Evolutionary conservation across 2,888 invertebrate species (phyloP).

Genomic region (Agrotis exclamationis): DNA sequence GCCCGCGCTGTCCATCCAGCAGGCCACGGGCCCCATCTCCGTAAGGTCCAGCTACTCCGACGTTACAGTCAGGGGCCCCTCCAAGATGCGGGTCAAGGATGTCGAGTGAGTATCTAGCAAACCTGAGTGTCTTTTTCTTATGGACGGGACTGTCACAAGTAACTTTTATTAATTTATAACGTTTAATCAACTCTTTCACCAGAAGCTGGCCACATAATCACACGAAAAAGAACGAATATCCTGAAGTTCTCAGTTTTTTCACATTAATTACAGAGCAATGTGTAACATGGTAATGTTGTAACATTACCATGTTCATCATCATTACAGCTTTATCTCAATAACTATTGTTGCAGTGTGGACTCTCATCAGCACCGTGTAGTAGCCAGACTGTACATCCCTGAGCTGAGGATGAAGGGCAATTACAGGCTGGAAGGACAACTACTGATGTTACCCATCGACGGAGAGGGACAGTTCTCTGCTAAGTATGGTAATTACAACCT

Average conservation of each 20-base stretch:
- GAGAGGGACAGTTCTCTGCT: slow-evolving; percentile 92
- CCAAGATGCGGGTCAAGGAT: slow-evolving; percentile 90
- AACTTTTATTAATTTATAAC: too few relatives aligned
- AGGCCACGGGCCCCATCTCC: slow-evolving; percentile 92
- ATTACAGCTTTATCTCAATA: too few relatives aligned
- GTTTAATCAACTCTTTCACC: too few relatives aligned
- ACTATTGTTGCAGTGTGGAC: slow-evolving; percentile 87
- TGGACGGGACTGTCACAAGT: too few relatives aligned
- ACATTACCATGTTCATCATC: too few relatives aligned
- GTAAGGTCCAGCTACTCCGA: slow-evolving; percentile 91
- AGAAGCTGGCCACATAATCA: too few relatives aligned
- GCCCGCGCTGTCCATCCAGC: slow-evolving; percentile 92
- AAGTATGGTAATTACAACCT: slow-evolving; percentile 92
- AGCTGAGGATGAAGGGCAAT: slow-evolving; percentile 92
- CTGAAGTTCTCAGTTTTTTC: too few relatives aligned
- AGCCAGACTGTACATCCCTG: slow-evolving; percentile 92
- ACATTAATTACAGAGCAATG: too few relatives aligned
- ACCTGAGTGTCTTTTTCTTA: too few relatives aligned
- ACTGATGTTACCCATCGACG: slow-evolving; percentile 94
- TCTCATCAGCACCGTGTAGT: slow-evolving; percentile 90
- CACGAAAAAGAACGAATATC: too few relatives aligned
- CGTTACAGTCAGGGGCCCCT: slow-evolving; percentile 92
- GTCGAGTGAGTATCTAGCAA: slow-evolving; percentile 89
- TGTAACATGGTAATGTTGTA: too few relatives aligned
- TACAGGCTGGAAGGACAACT: slow-evolving; percentile 93